These are phyloP conservation scores for Hybognathus amarus DNA, from an alignment of 2,797 vertebrate genomes.

Conservation along the genomic window DNA sequence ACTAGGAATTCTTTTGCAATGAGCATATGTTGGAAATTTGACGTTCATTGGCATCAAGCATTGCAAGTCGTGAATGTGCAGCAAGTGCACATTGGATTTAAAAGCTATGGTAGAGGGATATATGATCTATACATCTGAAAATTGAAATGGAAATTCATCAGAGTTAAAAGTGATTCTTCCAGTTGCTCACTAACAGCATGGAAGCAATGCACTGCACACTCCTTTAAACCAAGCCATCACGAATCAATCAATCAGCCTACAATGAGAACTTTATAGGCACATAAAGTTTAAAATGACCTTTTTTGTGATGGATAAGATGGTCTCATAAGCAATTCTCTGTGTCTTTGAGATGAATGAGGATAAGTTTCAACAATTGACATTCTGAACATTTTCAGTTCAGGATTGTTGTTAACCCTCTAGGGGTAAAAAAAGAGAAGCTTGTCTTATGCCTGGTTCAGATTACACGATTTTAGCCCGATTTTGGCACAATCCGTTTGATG, in stretches of 20 bases:
- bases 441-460: too few species aligned
- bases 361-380: constrained; percentile 24
- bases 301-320: constrained; percentile 26
- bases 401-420: neutral
- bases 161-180: neutral
- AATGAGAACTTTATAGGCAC: constrained; percentile 32
- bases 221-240: constrained; percentile 29
- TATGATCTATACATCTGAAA: neutral
- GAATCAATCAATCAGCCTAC: constrained; percentile 35
- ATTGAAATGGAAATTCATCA: neutral
- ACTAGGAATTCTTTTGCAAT: neutral
- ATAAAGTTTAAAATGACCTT: constrained; percentile 49
- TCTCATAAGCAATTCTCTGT: neutral
- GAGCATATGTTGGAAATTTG: neutral
- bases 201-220: constrained; percentile 19
- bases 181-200: constrained; percentile 30
- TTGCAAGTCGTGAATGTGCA: neutral
- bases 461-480: too few species aligned
- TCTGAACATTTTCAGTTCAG: constrained; percentile 30
- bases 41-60: neutral
- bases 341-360: constrained; percentile 31
- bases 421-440: too few species aligned
- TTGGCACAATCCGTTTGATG: too few species aligned
- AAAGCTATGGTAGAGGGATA: neutral
- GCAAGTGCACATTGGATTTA: neutral